Percentiles rank a stretch among this genome's conserved stretches.
Conservation (phyloP, 2,888 invertebrate genomes). For the Aspidapion aeneum region DNA sequence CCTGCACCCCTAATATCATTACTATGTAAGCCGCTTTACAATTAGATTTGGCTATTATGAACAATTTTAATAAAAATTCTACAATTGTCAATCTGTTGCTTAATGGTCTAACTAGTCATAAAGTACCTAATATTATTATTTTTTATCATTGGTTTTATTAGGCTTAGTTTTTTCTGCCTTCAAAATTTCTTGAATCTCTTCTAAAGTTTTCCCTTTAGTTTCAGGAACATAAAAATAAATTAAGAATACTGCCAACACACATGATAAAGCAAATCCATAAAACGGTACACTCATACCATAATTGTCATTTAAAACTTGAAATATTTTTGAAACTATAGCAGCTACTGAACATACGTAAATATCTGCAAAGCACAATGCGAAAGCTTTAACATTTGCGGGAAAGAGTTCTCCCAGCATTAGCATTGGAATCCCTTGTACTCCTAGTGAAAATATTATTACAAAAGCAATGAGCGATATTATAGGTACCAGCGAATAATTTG, state of each 20-base stretch:
- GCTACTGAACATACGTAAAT: slow-evolving; percentile 32
- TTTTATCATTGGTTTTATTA: no score
- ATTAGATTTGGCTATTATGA: no score
- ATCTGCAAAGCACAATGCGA: slow-evolving; percentile 50
- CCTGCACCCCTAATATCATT: slow-evolving; percentile 28
- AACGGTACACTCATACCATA: slow-evolving; percentile 24
- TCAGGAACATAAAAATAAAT: slow-evolving; percentile 24
- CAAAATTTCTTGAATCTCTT: slow-evolving; percentile 26
- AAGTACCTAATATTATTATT: no score
- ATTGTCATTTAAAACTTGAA: slow-evolving; percentile 42
- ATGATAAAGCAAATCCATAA: slow-evolving; percentile 19
- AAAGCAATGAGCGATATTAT: slow-evolving; percentile 48
- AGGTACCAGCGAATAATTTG: slow-evolving; percentile 45
- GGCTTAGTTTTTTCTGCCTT: no score
- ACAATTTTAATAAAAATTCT: no score
- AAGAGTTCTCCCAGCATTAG: slow-evolving; percentile 53
- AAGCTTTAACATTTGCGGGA: slow-evolving; percentile 53
- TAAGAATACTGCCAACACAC: slow-evolving; percentile 18
- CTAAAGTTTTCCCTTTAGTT: slow-evolving; percentile 26
- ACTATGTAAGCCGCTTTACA: no score
- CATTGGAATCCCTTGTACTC: slow-evolving; percentile 52
- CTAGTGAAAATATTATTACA: slow-evolving; percentile 51
- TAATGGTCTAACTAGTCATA: no score
- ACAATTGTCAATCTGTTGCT: no score
- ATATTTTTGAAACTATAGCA: slow-evolving; percentile 51